A percentile compares a stretch with the other conserved stretches of the same genome.
Evolutionary conservation across 2,888 invertebrate species (phyloP).

Genomic region (Cryptocephalus primarius): DNA sequence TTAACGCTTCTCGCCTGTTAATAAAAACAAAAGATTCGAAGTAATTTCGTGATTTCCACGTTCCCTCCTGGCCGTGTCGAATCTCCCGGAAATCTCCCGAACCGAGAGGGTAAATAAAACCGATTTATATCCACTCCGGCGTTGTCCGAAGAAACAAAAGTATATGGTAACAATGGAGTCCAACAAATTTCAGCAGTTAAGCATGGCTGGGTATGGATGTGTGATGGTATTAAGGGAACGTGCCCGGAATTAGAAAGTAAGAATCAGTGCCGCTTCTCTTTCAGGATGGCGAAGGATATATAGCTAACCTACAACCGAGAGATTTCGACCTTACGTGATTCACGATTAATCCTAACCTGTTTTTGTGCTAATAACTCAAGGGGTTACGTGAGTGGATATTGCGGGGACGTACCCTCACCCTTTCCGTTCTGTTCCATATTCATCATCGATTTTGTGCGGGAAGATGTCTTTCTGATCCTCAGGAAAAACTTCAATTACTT

Average conservation of each 20-base stretch:
- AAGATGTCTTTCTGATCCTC: too few relatives aligned
- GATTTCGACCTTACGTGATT: conserved; percentile 14
- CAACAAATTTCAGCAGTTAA: conserved; percentile 31
- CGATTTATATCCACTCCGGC: conserved; percentile 14
- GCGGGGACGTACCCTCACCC: too few relatives aligned
- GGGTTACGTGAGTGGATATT: too few relatives aligned
- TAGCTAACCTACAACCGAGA: conserved; percentile 16
- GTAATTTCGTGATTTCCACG: too few relatives aligned
- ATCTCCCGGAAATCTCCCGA: too few relatives aligned
- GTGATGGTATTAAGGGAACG: conserved; percentile 36
- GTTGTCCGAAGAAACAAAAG: conserved; percentile 21
- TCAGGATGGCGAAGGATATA: conserved; percentile 22
- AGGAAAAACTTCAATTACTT: too few relatives aligned
- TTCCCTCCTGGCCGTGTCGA: too few relatives aligned
- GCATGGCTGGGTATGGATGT: conserved; percentile 32
- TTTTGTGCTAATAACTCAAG: conserved; percentile 4
- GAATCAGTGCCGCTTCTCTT: conserved; percentile 30
- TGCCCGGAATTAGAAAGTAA: conserved; percentile 36
- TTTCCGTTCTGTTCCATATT: too few relatives aligned
- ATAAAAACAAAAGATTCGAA: too few relatives aligned
- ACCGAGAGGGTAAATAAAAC: conserved; percentile 15
- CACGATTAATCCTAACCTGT: conserved; percentile 15
- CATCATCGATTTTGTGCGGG: too few relatives aligned
- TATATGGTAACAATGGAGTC: conserved; percentile 22
- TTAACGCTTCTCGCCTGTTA: too few relatives aligned